A percentile compares a stretch with the other conserved stretches of the same genome.
These are phyloP conservation scores for Columbina picui DNA, from an alignment of 2,113 vertebrate species.

Conservation along the genomic window DNA sequence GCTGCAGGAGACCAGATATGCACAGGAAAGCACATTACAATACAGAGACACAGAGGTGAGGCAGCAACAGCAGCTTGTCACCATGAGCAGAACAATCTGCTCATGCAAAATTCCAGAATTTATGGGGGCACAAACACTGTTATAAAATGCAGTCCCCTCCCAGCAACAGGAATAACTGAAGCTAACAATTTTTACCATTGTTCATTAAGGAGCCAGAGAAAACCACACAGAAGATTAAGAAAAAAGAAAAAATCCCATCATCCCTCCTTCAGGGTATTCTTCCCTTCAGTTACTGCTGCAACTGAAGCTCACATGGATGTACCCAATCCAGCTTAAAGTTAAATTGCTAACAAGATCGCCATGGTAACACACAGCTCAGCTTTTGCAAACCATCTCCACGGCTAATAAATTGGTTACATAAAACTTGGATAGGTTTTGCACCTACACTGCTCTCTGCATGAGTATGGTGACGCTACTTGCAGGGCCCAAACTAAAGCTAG, in stretches of 20 bases:
- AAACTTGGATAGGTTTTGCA: conserved; percentile 30
- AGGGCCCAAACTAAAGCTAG: neutral
- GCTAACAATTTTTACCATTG: neutral
- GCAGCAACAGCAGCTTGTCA: neutral
- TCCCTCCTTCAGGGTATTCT: neutral
- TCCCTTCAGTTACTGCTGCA: neutral
- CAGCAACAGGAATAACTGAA: neutral
- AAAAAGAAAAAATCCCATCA: conserved; percentile 21
- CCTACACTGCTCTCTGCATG: neutral
- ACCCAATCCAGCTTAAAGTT: neutral
- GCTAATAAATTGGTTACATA: conserved; percentile 39
- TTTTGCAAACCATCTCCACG: neutral
- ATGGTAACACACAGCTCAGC: conserved; percentile 31
- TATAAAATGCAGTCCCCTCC: neutral
- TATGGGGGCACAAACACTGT: neutral
- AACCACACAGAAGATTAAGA: neutral
- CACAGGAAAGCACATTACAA: neutral
- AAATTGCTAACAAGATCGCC: conserved; percentile 46
- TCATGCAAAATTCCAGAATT: neutral
- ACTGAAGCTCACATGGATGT: neutral
- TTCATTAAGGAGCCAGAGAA: neutral
- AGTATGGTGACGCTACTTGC: rapidly evolving
- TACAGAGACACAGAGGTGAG: neutral
- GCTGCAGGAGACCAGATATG: neutral
- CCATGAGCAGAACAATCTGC: neutral